phyloP scores from a whole-genome alignment of 2,888 invertebrate genomes.

The Xanthia icteritia region DNA sequence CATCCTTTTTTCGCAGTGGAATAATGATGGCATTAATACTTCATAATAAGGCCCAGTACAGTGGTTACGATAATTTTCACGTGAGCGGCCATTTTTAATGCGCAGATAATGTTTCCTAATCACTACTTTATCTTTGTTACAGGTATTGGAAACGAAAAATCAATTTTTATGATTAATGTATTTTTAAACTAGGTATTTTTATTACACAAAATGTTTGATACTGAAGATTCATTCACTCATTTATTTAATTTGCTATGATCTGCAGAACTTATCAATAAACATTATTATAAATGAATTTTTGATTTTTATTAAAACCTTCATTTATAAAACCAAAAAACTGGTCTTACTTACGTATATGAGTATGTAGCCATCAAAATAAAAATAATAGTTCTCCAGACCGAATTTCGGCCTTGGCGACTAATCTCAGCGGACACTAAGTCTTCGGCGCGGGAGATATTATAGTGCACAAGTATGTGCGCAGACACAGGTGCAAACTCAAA shows the following conservation, averaged over 20 bases:
- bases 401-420: too few species aligned
- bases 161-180: constrained; percentile 8
- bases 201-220: not conserved
- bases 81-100: not conserved
- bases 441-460: too few species aligned
- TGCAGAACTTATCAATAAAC: constrained; percentile 16
- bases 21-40: too few species aligned
- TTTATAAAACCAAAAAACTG: not conserved
- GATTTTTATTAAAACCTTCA: not conserved
- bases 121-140: constrained; percentile 31
- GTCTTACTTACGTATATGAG: not conserved
- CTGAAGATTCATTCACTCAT: not conserved
- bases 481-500: too few species aligned
- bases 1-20: too few species aligned
- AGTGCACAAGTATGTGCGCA: too few species aligned
- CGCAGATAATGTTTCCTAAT: constrained; percentile 12
- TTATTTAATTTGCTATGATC: constrained; percentile 15
- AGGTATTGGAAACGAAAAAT: constrained; percentile 13
- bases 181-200: constrained; percentile 7
- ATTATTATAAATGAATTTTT: not conserved
- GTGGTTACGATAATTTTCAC: constrained; percentile 6
- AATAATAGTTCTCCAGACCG: too few species aligned
- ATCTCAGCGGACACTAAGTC: too few species aligned
- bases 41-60: too few species aligned
- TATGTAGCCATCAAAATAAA: not conserved